These are phyloP conservation scores for Petroica traversi DNA, from an alignment of 2,113 vertebrate species.

Conservation along the genomic window DNA sequence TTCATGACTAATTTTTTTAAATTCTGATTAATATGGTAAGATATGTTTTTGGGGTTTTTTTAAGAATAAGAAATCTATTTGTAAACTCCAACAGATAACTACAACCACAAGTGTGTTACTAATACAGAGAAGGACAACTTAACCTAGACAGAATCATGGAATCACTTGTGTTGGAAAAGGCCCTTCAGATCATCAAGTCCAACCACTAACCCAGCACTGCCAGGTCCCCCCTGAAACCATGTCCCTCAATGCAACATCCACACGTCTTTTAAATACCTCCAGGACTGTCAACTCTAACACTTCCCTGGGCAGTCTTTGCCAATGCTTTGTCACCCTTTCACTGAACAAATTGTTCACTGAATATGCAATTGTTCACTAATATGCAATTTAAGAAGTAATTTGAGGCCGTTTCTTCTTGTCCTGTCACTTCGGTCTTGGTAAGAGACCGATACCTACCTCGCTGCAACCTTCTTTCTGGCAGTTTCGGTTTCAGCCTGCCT, in stretches of 20 bases:
- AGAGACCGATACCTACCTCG: accelerated
- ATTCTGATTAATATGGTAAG: background rate
- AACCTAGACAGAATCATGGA: background rate
- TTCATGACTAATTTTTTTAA: background rate
- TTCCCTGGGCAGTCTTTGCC: background rate
- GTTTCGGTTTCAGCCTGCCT: background rate
- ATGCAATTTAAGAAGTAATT: background rate
- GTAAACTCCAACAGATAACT: background rate
- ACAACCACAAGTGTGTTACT: background rate
- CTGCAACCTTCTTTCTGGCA: background rate
- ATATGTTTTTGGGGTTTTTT: background rate
- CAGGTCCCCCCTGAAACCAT: background rate
- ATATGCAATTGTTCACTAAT: background rate
- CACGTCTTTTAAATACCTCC: background rate
- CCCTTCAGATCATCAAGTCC: background rate
- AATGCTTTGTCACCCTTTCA: accelerated
- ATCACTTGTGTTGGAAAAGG: background rate
- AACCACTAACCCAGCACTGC: background rate
- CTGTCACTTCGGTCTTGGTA: background rate
- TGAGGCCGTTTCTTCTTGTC: accelerated
- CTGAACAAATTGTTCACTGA: background rate
- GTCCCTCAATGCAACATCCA: background rate
- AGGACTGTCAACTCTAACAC: background rate
- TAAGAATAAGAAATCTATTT: background rate
- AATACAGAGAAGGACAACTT: background rate